phyloP scores from a whole-genome alignment of 2,888 invertebrate genomes.

The Alcis repandata region DNA sequence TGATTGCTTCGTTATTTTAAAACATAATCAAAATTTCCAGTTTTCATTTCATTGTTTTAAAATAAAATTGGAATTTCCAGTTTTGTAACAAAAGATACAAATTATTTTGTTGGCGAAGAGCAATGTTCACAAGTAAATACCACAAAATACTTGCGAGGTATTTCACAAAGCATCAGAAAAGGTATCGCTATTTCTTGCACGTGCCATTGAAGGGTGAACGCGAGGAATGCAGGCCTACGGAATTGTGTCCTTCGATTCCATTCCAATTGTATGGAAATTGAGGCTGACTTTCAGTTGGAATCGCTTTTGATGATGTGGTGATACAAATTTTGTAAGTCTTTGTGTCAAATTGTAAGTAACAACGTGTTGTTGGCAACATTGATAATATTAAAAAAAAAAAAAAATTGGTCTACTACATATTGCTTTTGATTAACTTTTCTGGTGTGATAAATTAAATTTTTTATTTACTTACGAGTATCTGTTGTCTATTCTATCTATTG shows the following conservation, averaged over 20 bases:
- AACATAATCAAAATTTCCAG: too few relatives aligned
- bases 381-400: too few relatives aligned
- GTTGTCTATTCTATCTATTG: too few relatives aligned
- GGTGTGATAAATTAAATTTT: too few relatives aligned
- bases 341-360: too few relatives aligned
- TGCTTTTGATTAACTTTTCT: too few relatives aligned
- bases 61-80: background rate
- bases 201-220: slow-evolving; percentile 18
- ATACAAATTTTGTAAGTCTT: too few relatives aligned
- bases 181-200: slow-evolving; percentile 36
- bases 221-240: slow-evolving; percentile 31
- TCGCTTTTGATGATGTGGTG: background rate
- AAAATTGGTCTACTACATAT: too few relatives aligned
- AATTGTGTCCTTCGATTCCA: slow-evolving; percentile 31
- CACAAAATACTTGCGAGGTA: slow-evolving; percentile 15
- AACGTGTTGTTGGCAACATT: too few relatives aligned
- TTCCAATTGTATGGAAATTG: slow-evolving; percentile 16
- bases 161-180: slow-evolving; percentile 28
- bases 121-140: slow-evolving; percentile 13
- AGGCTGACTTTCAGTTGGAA: background rate
- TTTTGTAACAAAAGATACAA: background rate
- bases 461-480: too few relatives aligned
- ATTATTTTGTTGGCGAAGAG: background rate
- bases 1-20: too few relatives aligned
- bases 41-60: too few relatives aligned